A percentile compares a stretch with the other conserved stretches of the same genome.
Conservation (phyloP, 2,888 invertebrate genomes). For the Diarsia rubi region DNA sequence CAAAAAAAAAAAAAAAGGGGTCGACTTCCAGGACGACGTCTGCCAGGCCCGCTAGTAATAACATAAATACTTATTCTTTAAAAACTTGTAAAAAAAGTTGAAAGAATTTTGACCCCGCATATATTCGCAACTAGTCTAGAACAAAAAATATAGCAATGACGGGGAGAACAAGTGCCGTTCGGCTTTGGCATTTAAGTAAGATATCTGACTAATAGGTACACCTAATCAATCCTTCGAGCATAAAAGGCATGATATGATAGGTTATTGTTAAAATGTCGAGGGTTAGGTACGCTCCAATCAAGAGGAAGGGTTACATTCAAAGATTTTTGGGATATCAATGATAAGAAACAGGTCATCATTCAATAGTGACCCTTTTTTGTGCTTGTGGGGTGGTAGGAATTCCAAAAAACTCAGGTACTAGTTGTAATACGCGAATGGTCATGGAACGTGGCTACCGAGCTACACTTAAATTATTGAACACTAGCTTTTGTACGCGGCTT, state of each 20-base stretch:
- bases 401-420: slow-evolving; percentile 35
- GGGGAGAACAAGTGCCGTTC: no score
- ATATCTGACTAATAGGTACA: not conserved
- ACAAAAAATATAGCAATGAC: no score
- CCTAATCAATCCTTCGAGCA: not conserved
- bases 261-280: not conserved
- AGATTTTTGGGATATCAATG: slow-evolving; percentile 13
- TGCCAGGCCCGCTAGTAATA: no score
- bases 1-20: no score
- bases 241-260: not conserved
- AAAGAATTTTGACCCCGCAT: no score
- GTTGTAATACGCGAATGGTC: slow-evolving; percentile 4
- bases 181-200: not conserved
- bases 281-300: slow-evolving; percentile 6
- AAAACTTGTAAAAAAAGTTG: no score
- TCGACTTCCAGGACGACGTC: no score
- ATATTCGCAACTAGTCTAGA: no score
- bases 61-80: no score
- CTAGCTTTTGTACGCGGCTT: no score
- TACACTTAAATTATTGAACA: slow-evolving; percentile 7
- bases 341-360: slow-evolving; percentile 1
- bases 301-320: slow-evolving; percentile 26
- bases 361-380: slow-evolving; percentile 43
- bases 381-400: not conserved
- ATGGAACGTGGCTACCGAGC: not conserved